These are phyloP conservation scores for Notocelia uddmanniana DNA, from an alignment of 2,888 invertebrate species.

Conservation along the genomic window DNA sequence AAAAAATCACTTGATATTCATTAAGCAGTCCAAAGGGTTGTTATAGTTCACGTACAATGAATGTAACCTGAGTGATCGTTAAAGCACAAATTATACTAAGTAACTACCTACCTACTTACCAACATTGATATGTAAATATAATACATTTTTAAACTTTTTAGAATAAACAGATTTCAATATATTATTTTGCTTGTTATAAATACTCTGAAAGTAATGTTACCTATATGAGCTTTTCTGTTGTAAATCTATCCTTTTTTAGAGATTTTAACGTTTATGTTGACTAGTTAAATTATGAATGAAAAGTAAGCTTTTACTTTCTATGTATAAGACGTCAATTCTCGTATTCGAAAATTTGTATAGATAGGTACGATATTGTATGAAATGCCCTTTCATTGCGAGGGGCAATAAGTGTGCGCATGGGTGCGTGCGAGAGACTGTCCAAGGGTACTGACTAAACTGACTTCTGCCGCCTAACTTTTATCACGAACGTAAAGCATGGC, in stretches of 20 bases:
- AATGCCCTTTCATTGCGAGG: conserved; percentile 27
- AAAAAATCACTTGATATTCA: conserved; percentile 7
- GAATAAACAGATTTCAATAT: conserved; percentile 55
- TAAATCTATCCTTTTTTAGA: conserved; percentile 35
- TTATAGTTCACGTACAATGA: conserved; percentile 48
- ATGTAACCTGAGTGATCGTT: conserved; percentile 61
- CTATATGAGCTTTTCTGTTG: conserved; percentile 43
- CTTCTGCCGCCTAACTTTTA: conserved; percentile 19
- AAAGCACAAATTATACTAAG: conserved; percentile 60
- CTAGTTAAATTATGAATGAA: conserved; percentile 66
- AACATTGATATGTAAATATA: conserved; percentile 54
- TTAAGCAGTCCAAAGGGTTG: conserved; percentile 46
- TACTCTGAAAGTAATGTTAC: conserved; percentile 45
- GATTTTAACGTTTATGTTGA: conserved; percentile 43
- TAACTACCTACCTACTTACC: conserved; percentile 47
- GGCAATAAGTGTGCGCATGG: conserved; percentile 17
- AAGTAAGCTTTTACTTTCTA: conserved; percentile 70
- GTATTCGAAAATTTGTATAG: conserved; percentile 74
- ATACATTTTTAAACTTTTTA: conserved; percentile 51
- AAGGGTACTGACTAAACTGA: conserved; percentile 49
- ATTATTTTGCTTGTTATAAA: conserved; percentile 62
- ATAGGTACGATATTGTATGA: conserved; percentile 46
- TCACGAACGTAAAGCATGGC: conserved; percentile 11
- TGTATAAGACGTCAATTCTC: conserved; percentile 81
- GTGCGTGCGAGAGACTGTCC: conserved; percentile 74